Percentiles rank a stretch among this genome's conserved stretches.
These are phyloP conservation scores for Eueides isabella DNA, from an alignment of 1,140 invertebrate species.

Conservation along the genomic window DNA sequence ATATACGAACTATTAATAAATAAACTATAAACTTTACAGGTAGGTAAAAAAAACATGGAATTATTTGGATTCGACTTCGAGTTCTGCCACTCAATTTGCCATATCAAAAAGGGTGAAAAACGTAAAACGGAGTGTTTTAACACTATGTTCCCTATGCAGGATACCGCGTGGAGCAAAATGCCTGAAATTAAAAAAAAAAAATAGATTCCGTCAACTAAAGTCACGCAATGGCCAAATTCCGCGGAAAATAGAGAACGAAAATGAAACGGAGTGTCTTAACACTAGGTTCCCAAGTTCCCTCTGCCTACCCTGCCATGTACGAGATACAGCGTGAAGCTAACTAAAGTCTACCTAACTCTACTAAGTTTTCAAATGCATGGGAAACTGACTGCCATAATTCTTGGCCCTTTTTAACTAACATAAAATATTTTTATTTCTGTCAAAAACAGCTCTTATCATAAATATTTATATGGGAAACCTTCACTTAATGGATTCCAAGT, in stretches of 20 bases:
- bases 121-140: neutral
- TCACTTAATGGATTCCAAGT: neutral
- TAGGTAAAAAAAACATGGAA: neutral
- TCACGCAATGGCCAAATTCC: too few relatives aligned
- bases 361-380: neutral
- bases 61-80: neutral
- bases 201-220: too few relatives aligned
- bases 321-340: too few relatives aligned
- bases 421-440: neutral
- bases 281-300: too few relatives aligned
- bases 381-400: too few relatives aligned
- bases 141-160: neutral
- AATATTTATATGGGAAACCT: neutral
- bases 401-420: neutral
- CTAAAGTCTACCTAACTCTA: too few relatives aligned
- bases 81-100: too few relatives aligned
- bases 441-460: neutral
- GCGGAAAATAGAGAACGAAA: too few relatives aligned
- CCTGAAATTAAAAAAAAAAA: neutral
- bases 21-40: too few relatives aligned
- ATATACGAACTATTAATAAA: neutral
- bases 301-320: too few relatives aligned
- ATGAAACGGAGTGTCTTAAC: too few relatives aligned
- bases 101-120: neutral
- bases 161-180: neutral